Evolutionary conservation across 2,888 invertebrate species (phyloP), one percentile per base, ranked within the genome.

Genomic region (Noctua fimbriata): DNA sequence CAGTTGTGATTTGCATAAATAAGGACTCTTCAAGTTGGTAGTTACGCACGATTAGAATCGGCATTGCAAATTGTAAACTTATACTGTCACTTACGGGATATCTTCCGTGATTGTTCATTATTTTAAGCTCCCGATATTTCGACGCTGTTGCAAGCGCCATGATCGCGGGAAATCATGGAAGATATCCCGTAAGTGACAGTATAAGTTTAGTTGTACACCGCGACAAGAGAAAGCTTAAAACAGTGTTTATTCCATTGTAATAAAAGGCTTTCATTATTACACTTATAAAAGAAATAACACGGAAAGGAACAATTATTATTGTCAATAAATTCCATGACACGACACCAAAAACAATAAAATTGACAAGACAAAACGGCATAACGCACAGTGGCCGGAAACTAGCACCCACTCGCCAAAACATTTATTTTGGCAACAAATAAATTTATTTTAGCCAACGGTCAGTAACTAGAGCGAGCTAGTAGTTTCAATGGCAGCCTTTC

Each of bases 401-500:
- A 47, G 63, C 87, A 71, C 90, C 90, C 88, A 89, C 90, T 81
- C 71, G 60, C n/a, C 63, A 78, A 84, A 85, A 47, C 77, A 76
- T 76, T 79, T 84, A 89, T 89, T 89, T 88, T 88, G 85, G 85
- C 79, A 86, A 87, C 89, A 78, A 85, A 82, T 86, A 83, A 82
- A 83, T 87, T 87, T 85, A 87, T 87, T 87, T 70, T 73, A 80
- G 70, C 76, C 76, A 78, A 80, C 84, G 76, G 79, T 83, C 85
- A 81, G 75, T 65, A 89, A 89, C 76, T 89, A 84, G 92, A 92
- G 88, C 92, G 71, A 83, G 76, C 87, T 85, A 91, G 89, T 85
- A 91, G 90, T 92, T 93, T 94, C 94, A 95, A 94, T 94, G 94
- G 92, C 92, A 88, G 87, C 78, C 89, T 95, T 93, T 95, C 92